These are phyloP conservation scores for Porites divaricata DNA, from an alignment of 92 coral and sea anemone species.

Conservation along the genomic window DNA sequence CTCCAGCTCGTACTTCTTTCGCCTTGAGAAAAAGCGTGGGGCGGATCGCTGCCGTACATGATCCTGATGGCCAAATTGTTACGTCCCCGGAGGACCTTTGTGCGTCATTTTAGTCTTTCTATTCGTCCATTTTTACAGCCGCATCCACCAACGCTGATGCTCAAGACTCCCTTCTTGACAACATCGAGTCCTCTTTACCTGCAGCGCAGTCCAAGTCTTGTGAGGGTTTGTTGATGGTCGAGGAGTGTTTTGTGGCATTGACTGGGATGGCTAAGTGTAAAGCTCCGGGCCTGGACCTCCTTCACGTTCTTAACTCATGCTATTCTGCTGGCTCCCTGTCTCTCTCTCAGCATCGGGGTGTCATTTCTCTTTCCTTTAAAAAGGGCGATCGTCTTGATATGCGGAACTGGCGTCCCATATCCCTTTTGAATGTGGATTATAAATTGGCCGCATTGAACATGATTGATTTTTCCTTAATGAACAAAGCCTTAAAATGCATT, in stretches of 20 bases:
- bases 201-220: too few relatives aligned
- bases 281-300: too few relatives aligned
- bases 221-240: too few relatives aligned
- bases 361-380: neutral
- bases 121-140: too few relatives aligned
- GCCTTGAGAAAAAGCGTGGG: slow-evolving; percentile 11
- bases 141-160: too few relatives aligned
- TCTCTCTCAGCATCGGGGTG: neutral
- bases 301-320: neutral
- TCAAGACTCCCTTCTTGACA: too few relatives aligned
- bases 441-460: too few relatives aligned
- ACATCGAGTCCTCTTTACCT: too few relatives aligned
- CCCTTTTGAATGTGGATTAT: neutral
- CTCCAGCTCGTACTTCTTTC: slow-evolving; percentile 26
- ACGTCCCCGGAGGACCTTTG: neutral
- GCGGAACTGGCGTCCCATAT: neutral
- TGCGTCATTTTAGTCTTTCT: neutral
- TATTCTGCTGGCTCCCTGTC: neutral
- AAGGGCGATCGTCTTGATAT: neutral
- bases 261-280: too few relatives aligned
- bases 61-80: neutral
- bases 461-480: too few relatives aligned
- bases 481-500: too few relatives aligned
- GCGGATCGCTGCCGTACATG: neutral
- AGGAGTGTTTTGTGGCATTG: too few relatives aligned